Conservation (phyloP, 1,140 invertebrate genomes). For the Heliothis virescens region DNA sequence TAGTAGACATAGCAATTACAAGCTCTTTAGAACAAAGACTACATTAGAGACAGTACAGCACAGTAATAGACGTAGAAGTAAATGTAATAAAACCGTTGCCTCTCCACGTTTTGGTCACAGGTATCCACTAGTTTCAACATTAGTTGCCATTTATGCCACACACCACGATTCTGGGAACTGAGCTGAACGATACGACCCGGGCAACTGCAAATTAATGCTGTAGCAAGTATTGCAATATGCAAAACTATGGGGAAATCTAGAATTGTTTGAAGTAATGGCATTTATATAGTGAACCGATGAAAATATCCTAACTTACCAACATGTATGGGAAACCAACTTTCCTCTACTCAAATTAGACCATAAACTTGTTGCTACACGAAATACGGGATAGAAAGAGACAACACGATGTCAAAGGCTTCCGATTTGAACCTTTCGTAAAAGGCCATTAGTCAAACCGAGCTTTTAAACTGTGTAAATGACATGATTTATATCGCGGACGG, state of each 20-base stretch:
- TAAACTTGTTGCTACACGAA: slow-evolving; percentile 11
- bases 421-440: slow-evolving; percentile 49
- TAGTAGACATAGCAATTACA: too few relatives aligned
- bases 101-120: too few relatives aligned
- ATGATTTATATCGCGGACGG: slow-evolving; percentile 62
- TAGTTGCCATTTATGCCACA: neutral
- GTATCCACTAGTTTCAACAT: slow-evolving; percentile 5
- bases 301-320: slow-evolving; percentile 3
- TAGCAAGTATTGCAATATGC: neutral
- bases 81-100: too few relatives aligned
- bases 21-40: too few relatives aligned
- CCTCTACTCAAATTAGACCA: slow-evolving; percentile 24
- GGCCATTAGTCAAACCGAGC: slow-evolving; percentile 62
- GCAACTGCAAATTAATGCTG: neutral
- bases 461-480: slow-evolving; percentile 65
- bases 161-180: neutral
- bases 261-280: neutral
- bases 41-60: too few relatives aligned
- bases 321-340: slow-evolving; percentile 7
- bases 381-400: slow-evolving; percentile 20
- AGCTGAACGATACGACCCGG: neutral
- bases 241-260: slow-evolving; percentile 18
- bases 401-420: slow-evolving; percentile 52
- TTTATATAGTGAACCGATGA: neutral
- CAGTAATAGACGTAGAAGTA: too few relatives aligned